Evolutionary conservation across 1,140 invertebrate species (phyloP).

Genomic region (Telenomus remus): DNA sequence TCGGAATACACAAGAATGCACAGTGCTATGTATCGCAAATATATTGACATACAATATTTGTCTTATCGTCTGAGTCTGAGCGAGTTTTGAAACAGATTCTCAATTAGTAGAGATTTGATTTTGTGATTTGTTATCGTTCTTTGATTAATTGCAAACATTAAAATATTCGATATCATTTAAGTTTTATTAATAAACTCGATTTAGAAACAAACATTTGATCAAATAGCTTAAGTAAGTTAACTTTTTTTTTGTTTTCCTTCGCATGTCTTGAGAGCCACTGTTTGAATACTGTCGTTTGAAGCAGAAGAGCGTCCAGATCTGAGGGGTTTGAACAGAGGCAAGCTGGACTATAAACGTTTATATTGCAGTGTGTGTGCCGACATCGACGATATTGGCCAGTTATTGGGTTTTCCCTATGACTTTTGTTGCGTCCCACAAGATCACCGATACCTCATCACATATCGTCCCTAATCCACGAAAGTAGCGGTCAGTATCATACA

Average conservation of each 20-base stretch:
- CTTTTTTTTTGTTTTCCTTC: constrained; percentile 2
- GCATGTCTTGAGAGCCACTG: constrained; percentile 61
- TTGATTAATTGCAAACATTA: no score
- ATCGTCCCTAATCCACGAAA: constrained; percentile 48
- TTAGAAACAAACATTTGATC: no score
- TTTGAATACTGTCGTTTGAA: constrained; percentile 60
- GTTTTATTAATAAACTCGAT: no score
- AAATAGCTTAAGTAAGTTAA: no score
- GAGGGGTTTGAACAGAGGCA: constrained; percentile 60
- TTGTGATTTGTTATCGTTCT: no score
- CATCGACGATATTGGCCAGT: constrained; percentile 75
- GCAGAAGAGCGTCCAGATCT: constrained; percentile 41
- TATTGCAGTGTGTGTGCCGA: constrained; percentile 72
- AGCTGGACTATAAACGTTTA: constrained; percentile 74
- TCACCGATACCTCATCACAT: constrained; percentile 32
- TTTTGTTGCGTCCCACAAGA: constrained; percentile 35
- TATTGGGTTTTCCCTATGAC: constrained; percentile 67
- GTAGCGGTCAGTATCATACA: constrained; percentile 17
- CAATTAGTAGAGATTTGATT: no score
- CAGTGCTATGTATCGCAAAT: constrained; percentile 53
- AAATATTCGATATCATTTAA: no score
- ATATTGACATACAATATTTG: constrained; percentile 61
- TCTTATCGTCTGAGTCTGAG: constrained; percentile 54
- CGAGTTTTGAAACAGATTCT: background rate
- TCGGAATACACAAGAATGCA: constrained; percentile 61